phyloP scores from a whole-genome alignment of 2,113 vertebrate species.

The Aegithalos caudatus region DNA sequence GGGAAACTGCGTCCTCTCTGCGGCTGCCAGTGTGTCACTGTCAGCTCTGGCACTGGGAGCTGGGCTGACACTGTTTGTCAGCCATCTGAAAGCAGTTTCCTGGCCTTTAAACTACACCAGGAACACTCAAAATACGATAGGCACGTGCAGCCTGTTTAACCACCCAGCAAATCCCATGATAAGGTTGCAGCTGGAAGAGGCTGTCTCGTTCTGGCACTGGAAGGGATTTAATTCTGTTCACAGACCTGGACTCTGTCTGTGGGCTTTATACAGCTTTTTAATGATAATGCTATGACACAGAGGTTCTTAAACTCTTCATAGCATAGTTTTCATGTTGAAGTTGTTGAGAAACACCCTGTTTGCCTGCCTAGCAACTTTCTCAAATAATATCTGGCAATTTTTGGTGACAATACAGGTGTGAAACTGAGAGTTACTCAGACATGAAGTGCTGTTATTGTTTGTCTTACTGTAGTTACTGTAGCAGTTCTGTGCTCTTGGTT shows the following conservation, averaged over 20 bases:
- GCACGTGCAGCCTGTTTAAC: not conserved
- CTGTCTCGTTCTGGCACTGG: not conserved
- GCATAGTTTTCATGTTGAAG: not conserved
- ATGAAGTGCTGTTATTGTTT: not conserved
- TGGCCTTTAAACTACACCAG: not conserved
- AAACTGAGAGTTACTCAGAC: not conserved
- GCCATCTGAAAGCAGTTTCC: not conserved
- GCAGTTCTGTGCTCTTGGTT: not conserved
- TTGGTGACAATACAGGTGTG: not conserved
- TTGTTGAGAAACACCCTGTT: not conserved
- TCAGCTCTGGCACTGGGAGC: not conserved
- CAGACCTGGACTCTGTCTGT: not conserved
- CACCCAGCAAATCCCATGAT: not conserved
- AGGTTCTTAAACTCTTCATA: not conserved
- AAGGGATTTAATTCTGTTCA: not conserved
- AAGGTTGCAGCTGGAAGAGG: not conserved
- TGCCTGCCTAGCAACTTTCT: not conserved
- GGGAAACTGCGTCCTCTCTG: not conserved
- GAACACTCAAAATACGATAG: not conserved
- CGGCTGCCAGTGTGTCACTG: rapidly evolving
- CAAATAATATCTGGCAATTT: not conserved
- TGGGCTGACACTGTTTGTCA: not conserved
- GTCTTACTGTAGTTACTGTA: not conserved
- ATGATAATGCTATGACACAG: not conserved
- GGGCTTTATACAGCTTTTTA: not conserved